Evolutionary conservation across 2,888 invertebrate genomes (phyloP).

Genomic region (Leucozona laternaria): DNA sequence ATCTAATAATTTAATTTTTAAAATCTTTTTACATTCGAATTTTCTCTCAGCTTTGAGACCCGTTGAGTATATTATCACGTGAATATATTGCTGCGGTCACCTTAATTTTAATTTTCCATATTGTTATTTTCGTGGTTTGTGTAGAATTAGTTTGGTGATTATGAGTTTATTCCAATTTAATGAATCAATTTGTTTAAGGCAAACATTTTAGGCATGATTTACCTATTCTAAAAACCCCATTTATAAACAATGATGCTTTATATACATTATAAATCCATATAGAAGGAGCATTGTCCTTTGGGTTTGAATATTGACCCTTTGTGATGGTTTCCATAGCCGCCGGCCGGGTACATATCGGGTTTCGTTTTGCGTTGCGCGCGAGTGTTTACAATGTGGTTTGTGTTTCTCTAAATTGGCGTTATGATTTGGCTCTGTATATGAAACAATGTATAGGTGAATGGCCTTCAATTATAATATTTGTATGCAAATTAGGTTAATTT

Average conservation of each 20-base stretch:
- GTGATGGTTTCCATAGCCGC: conserved; percentile 30
- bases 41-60: neutral
- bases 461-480: neutral
- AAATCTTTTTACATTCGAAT: neutral
- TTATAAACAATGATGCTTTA: neutral
- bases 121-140: conserved; percentile 56
- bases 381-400: conserved; percentile 39
- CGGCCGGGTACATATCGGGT: neutral
- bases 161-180: conserved; percentile 60
- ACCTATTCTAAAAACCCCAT: neutral
- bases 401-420: conserved; percentile 41
- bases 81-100: conserved; percentile 11
- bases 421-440: neutral
- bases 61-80: neutral
- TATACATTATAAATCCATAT: neutral
- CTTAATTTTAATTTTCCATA: neutral
- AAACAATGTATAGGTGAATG: neutral
- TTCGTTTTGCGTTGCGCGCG: neutral
- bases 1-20: too few species aligned
- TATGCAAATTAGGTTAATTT: conserved; percentile 18
- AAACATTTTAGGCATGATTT: neutral
- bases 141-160: conserved; percentile 52
- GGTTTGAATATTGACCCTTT: conserved; percentile 17
- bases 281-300: conserved; percentile 6
- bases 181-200: conserved; percentile 55